Base-by-base conservation (phyloP, 2,888 invertebrate genomes). In the Monochamus alternatus region DNA sequence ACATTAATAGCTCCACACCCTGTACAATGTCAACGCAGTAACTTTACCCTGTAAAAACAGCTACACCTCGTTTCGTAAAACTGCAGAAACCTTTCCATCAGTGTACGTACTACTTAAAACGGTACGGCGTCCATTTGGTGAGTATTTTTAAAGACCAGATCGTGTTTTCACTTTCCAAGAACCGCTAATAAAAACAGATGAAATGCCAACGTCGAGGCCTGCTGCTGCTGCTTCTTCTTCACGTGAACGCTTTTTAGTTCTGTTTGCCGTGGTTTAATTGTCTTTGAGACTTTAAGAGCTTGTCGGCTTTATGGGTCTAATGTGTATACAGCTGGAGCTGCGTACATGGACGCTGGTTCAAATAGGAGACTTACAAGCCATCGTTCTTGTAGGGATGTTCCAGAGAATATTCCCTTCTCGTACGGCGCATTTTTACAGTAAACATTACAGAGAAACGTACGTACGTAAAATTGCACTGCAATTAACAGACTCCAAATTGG, bases 231-330 rank as follows among this genome's bases (percentile, higher is more conserved):
- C 67, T 38, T 51, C 52, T 12, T 30, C 14, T 58, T 43, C 43
- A 43, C 47, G 3, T 31, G 12, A 43, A 58, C 58, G 22, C 51
- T 30, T 47, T 31, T 51, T 31, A 51, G 52, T 31, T 84, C 79
- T 80, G 74, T 82, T 81, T 81, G 80, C 77, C 75, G 78, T 81
- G 73, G 75, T 79, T 73, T 73, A 73, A 73, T 67, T 80, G 73
- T 63, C 74, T 58, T 75, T 74, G 78, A 79, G 74, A 77, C 74
- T 60, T 62, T 5, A 30, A 30, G 52, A 60, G 47, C 70, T 71
- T 30, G 71, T 8, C 62, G 12, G 10, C 59, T 73, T 73, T 73
- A 71, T 71, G 31, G 63, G 47, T 70, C 38, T 55, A 44, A 51
- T 71, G 63, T 71, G 71, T 71, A 30, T 52, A 62, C 71, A 71